These are phyloP conservation scores for Semicossyphus pulcher DNA, from an alignment of 2,113 vertebrate species.

Conservation along the genomic window DNA sequence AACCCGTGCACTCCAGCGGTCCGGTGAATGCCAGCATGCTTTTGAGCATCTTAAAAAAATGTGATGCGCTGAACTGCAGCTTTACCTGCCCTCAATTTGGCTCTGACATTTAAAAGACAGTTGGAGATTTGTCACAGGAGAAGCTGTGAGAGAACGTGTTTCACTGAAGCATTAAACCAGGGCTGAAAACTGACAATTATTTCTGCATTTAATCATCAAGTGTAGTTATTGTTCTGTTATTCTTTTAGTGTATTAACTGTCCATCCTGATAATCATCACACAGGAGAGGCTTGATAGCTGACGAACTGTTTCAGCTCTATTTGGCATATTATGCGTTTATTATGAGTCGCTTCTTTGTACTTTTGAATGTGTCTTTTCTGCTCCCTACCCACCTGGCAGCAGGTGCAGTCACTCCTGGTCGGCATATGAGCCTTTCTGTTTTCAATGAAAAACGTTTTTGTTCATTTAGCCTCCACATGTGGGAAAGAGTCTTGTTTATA, in stretches of 20 bases:
- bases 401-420: background rate
- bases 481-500: background rate
- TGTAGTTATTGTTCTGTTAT: background rate
- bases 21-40: background rate
- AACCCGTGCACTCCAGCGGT: background rate
- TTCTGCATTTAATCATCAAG: background rate
- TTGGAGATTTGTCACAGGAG: slow-evolving; percentile 11
- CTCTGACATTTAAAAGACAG: slow-evolving; percentile 22
- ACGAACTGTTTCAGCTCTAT: background rate
- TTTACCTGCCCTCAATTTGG: slow-evolving; percentile 5
- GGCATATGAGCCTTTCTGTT: background rate
- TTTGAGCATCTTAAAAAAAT: slow-evolving; percentile 12
- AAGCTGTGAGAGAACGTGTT: accelerated
- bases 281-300: background rate
- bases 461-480: background rate
- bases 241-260: background rate
- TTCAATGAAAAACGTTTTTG: background rate
- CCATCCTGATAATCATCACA: too few relatives aligned
- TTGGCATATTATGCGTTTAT: background rate
- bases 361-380: background rate
- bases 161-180: background rate
- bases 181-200: too few relatives aligned
- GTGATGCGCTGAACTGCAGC: background rate
- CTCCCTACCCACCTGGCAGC: background rate
- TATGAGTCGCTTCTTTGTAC: background rate